phyloP scores from a whole-genome alignment of 1,140 invertebrate genomes.

The Pseudomyrmex concolor region DNA sequence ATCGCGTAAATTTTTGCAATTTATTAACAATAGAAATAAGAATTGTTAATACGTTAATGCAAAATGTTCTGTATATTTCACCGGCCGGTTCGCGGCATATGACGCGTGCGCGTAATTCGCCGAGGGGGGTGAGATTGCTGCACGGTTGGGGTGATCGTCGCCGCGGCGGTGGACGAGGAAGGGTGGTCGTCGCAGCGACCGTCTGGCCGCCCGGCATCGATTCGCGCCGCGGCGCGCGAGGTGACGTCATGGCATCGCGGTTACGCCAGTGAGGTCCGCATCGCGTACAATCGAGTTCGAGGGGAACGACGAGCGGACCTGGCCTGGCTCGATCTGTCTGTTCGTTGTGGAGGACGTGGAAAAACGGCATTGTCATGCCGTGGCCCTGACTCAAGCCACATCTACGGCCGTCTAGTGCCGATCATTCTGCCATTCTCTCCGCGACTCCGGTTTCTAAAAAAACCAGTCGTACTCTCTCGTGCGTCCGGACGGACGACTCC shows the following conservation, averaged over 20 bases:
- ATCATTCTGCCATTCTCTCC: constrained; percentile 16
- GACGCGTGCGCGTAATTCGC: constrained; percentile 39
- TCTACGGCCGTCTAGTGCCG: constrained; percentile 64
- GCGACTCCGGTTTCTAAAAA: constrained; percentile 31
- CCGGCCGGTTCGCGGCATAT: not conserved
- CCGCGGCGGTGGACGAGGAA: constrained; percentile 47
- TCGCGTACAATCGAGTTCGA: constrained; percentile 51
- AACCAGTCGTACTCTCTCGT: not conserved
- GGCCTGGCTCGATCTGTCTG: not conserved
- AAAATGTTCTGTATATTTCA: not conserved
- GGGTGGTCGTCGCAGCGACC: constrained; percentile 68
- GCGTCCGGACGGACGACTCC: not conserved
- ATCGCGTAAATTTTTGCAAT: not conserved
- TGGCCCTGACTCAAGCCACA: constrained; percentile 73
- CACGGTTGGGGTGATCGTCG: constrained; percentile 29
- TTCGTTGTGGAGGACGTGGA: constrained; percentile 9
- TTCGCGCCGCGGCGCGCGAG: constrained; percentile 65
- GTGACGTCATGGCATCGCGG: constrained; percentile 75
- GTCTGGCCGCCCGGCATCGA: constrained; percentile 72
- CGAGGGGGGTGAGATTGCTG: constrained; percentile 33
- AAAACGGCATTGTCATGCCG: constrained; percentile 70
- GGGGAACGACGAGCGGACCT: not conserved
- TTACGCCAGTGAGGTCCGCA: constrained; percentile 72
- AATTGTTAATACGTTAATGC: constrained; percentile 2
- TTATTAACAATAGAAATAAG: no score